Evolutionary conservation across 1,140 invertebrate species (phyloP).

Genomic region (Brachionus calyciflorus): DNA sequence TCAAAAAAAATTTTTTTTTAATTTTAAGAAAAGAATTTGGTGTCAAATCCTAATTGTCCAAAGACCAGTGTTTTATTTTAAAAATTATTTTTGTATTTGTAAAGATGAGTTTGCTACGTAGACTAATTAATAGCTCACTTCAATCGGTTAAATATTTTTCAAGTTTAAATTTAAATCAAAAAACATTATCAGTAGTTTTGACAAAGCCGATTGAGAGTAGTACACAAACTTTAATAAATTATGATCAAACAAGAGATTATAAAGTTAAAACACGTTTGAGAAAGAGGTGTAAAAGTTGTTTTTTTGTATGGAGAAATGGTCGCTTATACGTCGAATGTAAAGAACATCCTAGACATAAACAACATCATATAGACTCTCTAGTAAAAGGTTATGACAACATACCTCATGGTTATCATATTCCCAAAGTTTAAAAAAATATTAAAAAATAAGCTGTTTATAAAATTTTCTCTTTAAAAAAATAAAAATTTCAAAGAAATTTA

Average conservation of each 20-base stretch:
- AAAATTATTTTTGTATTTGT: not conserved
- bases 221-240: constrained; percentile 14
- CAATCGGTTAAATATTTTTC: not conserved
- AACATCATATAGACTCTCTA: constrained; percentile 36
- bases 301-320: constrained; percentile 68
- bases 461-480: too few relatives aligned
- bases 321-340: constrained; percentile 72
- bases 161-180: not conserved
- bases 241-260: constrained; percentile 47
- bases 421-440: constrained; percentile 1
- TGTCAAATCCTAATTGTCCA: not conserved
- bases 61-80: not conserved
- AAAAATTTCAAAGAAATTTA: too few relatives aligned
- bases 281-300: constrained; percentile 73
- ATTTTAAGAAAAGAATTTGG: constrained; percentile 2
- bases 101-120: not conserved
- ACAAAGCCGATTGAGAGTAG: too few relatives aligned
- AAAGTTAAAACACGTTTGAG: constrained; percentile 66
- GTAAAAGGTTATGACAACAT: constrained; percentile 38
- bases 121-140: not conserved
- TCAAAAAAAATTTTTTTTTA: not conserved
- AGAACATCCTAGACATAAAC: constrained; percentile 72
- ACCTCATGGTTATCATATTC: constrained; percentile 40
- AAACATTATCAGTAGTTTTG: too few relatives aligned
- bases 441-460: too few relatives aligned